Evolutionary conservation across 2,113 vertebrate species (phyloP), one percentile per base, ranked within the genome.

Genomic region (Cinclus mexicanus): DNA sequence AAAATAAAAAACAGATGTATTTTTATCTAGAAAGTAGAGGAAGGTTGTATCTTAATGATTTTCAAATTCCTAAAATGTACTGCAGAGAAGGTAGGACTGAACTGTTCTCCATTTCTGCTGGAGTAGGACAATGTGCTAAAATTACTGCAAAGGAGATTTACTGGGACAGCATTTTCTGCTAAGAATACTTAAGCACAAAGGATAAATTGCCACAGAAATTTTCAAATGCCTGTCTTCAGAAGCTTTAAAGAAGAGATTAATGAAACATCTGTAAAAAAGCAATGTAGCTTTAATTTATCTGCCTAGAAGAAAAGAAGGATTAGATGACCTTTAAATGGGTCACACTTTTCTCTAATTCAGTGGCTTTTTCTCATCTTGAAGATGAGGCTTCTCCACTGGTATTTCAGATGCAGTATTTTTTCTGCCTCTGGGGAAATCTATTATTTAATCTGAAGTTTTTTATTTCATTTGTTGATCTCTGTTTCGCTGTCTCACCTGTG

Each of bases 241-340:
- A 69, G 92, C 71, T 86, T 93, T 95, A 84, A 57, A 84, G 87
- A 84, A 83, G 47, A 74, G 93, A 89, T 95, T 96, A 95, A 83
- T 77, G 89, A 91, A 89, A 93, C 87, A 94, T 89, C 93, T 93
- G 91, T 91, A 93, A 95, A 96, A 95, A 94, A 87, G 41, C 91
- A 83, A 87, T 94, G 80, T 87, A 84, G 89, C 28, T 96, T 87
- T 70, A 55, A 69, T 89, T 96, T 94, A 91, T 91, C 83, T 91
- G 77, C 50, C 55, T 57, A 47, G 44, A 67, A 44, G 60, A 81
- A 91, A 92, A 74, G 93, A 80, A 94, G 89, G 94, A 96, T 95
- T 96, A 89, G 29, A 35, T 89, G 87, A 94, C 93, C 80, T 89
- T 91, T 90, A 96, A 96, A 94, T 31, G 63, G 89, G 91, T 95